A percentile compares a stretch with the other conserved stretches of the same genome.
phyloP scores from a whole-genome alignment of 2,113 vertebrate genomes.

The Brachyhypopomus occidentalis region DNA sequence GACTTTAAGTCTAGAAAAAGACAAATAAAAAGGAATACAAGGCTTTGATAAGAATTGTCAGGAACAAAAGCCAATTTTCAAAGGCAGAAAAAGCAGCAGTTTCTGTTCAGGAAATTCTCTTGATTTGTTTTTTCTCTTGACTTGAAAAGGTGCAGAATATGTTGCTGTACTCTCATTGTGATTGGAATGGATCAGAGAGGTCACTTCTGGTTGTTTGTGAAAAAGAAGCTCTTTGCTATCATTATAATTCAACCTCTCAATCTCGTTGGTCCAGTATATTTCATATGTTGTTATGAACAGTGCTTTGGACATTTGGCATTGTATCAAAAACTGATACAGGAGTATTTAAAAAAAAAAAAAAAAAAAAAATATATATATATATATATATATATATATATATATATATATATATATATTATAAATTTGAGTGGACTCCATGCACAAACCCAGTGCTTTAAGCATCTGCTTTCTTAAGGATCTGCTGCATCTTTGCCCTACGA shows the following conservation, averaged over 20 bases:
- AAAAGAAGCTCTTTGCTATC: slow-evolving; percentile 71
- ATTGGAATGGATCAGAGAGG: slow-evolving; percentile 78
- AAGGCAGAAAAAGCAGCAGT: slow-evolving; percentile 81
- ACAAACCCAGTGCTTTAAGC: slow-evolving; percentile 5
- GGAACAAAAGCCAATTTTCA: slow-evolving; percentile 85
- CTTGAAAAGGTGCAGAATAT: slow-evolving; percentile 82
- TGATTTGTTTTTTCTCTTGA: slow-evolving; percentile 62
- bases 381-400: too few relatives aligned
- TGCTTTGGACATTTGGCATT: slow-evolving; percentile 1
- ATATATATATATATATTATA: too few relatives aligned
- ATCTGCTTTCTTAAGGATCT: slow-evolving; percentile 52
- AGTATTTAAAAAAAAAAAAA: background rate
- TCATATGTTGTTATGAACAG: slow-evolving; percentile 45
- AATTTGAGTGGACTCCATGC: background rate
- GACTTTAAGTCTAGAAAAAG: slow-evolving; percentile 86
- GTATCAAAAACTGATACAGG: slow-evolving; percentile 12
- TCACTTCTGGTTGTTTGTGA: slow-evolving; percentile 74
- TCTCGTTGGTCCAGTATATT: slow-evolving; percentile 67
- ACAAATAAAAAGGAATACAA: slow-evolving; percentile 87
- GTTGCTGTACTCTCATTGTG: slow-evolving; percentile 76
- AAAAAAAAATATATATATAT: too few relatives aligned
- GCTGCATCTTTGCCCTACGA: slow-evolving; percentile 65
- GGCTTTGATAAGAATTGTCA: slow-evolving; percentile 86
- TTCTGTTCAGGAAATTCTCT: slow-evolving; percentile 77
- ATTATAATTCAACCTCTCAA: slow-evolving; percentile 67